A percentile compares a stretch with the other conserved stretches of the same genome.
These are phyloP conservation scores for Rissa tridactyla DNA, from an alignment of 2,113 vertebrate species.

Conservation along the genomic window DNA sequence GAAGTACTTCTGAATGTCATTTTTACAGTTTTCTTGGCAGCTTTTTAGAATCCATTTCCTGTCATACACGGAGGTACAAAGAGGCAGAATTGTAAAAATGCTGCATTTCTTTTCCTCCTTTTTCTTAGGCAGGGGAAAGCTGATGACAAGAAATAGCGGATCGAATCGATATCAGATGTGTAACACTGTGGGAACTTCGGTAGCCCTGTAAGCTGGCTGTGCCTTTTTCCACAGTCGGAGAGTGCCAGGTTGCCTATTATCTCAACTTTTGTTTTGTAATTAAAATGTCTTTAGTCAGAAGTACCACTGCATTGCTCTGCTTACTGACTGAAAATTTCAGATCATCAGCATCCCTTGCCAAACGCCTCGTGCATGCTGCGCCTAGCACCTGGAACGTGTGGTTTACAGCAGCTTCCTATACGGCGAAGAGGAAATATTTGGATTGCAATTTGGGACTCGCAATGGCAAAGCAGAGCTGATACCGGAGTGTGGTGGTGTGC, in stretches of 20 bases:
- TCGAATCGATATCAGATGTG: neutral
- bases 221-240: neutral
- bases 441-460: neutral
- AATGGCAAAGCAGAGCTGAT: neutral
- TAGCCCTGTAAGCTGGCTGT: neutral
- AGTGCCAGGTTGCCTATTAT: constrained; percentile 3
- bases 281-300: constrained; percentile 21
- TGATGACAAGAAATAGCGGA: neutral
- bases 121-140: neutral
- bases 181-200: neutral
- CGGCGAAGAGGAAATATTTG: constrained; percentile 1
- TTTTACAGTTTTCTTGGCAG: constrained; percentile 64
- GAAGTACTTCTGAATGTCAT: constrained; percentile 51
- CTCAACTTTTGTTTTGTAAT: constrained; percentile 32
- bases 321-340: neutral
- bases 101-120: neutral
- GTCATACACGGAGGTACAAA: constrained; percentile 20
- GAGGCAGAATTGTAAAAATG: constrained; percentile 34
- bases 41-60: constrained; percentile 60
- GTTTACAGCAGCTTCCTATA: neutral
- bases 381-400: constrained; percentile 17
- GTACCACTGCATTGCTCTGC: neutral
- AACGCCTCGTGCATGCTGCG: neutral
- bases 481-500: neutral
- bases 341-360: neutral